phyloP scores from a whole-genome alignment of 92 coral and sea anemone genomes.

The Heteractis magnifica region DNA sequence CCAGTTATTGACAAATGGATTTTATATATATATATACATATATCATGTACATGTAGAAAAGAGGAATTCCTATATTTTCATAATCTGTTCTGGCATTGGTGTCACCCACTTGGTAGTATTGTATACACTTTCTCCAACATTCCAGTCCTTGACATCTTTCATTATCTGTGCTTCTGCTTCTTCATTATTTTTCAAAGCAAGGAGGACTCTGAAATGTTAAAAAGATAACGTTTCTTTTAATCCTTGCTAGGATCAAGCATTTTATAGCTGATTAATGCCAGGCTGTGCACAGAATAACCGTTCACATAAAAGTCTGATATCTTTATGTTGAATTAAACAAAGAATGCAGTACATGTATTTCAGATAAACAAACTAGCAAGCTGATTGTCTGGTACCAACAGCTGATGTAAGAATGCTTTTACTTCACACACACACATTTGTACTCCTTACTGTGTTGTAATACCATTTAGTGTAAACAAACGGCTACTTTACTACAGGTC shows the following conservation, averaged over 20 bases:
- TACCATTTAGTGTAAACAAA: no score
- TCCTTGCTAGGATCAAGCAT: neutral
- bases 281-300: no score
- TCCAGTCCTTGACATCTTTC: conserved; percentile 98
- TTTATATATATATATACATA: neutral
- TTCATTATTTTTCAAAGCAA: conserved; percentile 86
- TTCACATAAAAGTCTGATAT: no score
- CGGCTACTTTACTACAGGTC: no score
- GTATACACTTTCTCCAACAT: conserved; percentile 89
- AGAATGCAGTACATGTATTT: no score
- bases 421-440: no score
- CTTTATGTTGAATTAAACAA: no score
- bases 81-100: conserved; percentile 86
- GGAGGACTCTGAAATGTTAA: conserved; percentile 53
- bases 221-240: neutral
- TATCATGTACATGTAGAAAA: neutral
- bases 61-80: conserved; percentile 51
- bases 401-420: no score
- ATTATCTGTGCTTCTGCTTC: conserved; percentile 83
- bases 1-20: neutral
- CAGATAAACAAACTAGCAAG: no score
- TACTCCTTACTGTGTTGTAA: no score
- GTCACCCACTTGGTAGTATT: conserved; percentile 93
- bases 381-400: no score
- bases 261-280: neutral